phyloP scores from a whole-genome alignment of 2,113 vertebrate species.

The Paratilapia polleni region DNA sequence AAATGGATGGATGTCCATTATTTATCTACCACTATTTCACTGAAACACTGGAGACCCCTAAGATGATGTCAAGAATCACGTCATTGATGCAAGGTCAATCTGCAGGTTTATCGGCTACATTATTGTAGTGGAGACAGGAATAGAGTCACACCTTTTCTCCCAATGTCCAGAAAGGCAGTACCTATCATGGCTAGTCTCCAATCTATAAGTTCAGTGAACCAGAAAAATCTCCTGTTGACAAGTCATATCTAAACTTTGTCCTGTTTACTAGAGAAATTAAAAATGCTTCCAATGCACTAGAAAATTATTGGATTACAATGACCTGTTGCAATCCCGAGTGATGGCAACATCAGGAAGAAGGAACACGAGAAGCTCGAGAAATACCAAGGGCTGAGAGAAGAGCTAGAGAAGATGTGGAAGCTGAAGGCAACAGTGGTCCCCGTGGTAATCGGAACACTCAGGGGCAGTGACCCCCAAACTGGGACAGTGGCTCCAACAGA shows the following conservation, averaged over 20 bases:
- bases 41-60: background rate
- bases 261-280: background rate
- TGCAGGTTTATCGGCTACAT: background rate
- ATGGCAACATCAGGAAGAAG: too few species aligned
- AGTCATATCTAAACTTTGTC: background rate
- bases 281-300: background rate
- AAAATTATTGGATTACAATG: background rate
- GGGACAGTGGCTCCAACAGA: too few species aligned
- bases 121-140: background rate
- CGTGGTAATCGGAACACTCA: too few species aligned
- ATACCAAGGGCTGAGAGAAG: too few species aligned
- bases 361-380: too few species aligned
- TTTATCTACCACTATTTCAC: background rate
- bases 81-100: background rate
- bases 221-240: background rate
- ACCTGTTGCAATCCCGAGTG: too few species aligned
- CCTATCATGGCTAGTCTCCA: accelerated
- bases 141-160: background rate
- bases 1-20: background rate
- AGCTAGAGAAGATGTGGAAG: too few species aligned
- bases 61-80: background rate
- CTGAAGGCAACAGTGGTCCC: too few species aligned
- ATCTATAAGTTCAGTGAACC: background rate
- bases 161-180: too few species aligned
- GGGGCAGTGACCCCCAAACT: too few species aligned